Evolutionary conservation across 1,140 invertebrate genomes (phyloP).

Genomic region (Odontomachus brunneus): DNA sequence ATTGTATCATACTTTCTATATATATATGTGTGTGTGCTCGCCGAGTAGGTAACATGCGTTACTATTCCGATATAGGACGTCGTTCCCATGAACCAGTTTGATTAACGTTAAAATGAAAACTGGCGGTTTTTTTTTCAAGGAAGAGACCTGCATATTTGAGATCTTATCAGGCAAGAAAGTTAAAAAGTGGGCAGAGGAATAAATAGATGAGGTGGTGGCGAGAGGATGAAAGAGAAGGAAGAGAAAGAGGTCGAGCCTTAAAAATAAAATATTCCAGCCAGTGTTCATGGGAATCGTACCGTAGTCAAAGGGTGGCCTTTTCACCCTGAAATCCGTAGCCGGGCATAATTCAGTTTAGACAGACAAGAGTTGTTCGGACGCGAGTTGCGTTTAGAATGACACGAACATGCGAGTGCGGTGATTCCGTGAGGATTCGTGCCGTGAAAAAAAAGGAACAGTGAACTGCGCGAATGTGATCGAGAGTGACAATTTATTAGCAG

Average conservation of each 20-base stretch:
- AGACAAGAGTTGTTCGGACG: slow-evolving; percentile 48
- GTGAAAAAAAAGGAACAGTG: slow-evolving; percentile 64
- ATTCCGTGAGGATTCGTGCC: slow-evolving; percentile 45
- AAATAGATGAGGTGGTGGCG: not conserved
- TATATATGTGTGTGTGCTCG: slow-evolving; percentile 1
- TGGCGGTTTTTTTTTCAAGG: too few relatives aligned
- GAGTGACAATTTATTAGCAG: too few relatives aligned
- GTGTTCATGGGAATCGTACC: not conserved
- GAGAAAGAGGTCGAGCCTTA: slow-evolving; percentile 8
- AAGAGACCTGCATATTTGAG: too few relatives aligned
- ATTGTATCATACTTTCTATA: slow-evolving; percentile 55
- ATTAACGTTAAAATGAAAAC: too few relatives aligned
- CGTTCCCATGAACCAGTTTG: too few relatives aligned
- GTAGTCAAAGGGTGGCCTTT: slow-evolving; percentile 23
- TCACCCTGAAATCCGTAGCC: slow-evolving; percentile 24
- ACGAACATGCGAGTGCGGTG: slow-evolving; percentile 52
- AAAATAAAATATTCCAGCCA: not conserved
- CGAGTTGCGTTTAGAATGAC: slow-evolving; percentile 72
- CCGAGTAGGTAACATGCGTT: slow-evolving; percentile 5
- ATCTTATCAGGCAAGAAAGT: not conserved
- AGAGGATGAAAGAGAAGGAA: not conserved
- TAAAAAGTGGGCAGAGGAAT: not conserved
- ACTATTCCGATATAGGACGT: too few relatives aligned
- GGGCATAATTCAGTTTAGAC: slow-evolving; percentile 32
- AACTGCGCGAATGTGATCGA: slow-evolving; percentile 62